Conservation (phyloP, 2,888 invertebrate genomes). For the Xanthia togata region DNA sequence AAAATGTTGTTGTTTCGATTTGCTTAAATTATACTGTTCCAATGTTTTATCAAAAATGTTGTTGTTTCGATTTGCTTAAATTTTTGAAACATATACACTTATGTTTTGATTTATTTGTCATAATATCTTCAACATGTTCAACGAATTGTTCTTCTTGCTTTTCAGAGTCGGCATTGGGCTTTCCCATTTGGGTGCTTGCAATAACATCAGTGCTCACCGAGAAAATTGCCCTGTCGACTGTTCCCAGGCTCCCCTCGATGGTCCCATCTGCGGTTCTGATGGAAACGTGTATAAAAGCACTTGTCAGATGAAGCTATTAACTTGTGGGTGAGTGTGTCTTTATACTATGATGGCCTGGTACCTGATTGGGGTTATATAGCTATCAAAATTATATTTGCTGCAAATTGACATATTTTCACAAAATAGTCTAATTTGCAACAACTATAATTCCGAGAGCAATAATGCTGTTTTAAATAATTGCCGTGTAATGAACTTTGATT, state of each 20-base stretch:
- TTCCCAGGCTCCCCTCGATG: slow-evolving; percentile 96
- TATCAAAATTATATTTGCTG: no score
- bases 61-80: background rate
- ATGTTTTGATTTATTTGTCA: no score
- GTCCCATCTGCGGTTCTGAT: slow-evolving; percentile 97
- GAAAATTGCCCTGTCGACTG: slow-evolving; percentile 97
- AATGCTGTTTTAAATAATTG: no score
- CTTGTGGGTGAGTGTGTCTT: slow-evolving; percentile 93
- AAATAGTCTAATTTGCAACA: no score
- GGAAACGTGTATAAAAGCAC: slow-evolving; percentile 98
- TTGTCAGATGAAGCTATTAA: slow-evolving; percentile 97
- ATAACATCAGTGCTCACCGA: slow-evolving; percentile 93
- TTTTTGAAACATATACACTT: background rate
- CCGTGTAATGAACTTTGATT: no score
- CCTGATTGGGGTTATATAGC: no score
- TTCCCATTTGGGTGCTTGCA: slow-evolving; percentile 96
- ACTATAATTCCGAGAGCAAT: no score
- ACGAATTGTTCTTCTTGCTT: background rate
- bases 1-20: background rate
- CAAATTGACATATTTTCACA: no score
- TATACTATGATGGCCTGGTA: slow-evolving; percentile 40
- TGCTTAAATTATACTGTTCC: background rate
- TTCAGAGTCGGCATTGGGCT: slow-evolving; percentile 95
- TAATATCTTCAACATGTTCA: background rate
- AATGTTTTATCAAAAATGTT: background rate